Base-by-base conservation (phyloP, 2,888 invertebrate species). In the Dasypogon diadema region DNA sequence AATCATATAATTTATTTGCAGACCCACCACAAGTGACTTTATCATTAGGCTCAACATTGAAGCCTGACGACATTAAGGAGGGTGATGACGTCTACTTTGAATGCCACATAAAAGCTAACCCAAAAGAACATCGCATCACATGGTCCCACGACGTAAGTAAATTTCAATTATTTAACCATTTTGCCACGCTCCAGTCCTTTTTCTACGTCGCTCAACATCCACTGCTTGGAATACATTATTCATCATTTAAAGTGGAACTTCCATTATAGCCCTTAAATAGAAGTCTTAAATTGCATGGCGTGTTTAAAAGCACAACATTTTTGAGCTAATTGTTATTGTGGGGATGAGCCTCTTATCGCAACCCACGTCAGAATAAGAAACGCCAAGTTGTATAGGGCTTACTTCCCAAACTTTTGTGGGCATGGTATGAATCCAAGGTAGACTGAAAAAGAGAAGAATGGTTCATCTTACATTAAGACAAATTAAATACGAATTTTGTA, bases 31-130 rank as follows among this genome's bases (percentile, higher is more conserved):
- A 90, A 85, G 92, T 93, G 80, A 88, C 89, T 77, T 87, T 93
- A 79, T 90, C 91, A 81, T 87, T 93, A 80, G 93, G 93, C 79
- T 92, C 90, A 82, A 92, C 92, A 55, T 87, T 93, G 80, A 92
- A 92, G 81, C 90, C 92, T 55, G 90, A 92, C 81, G 91, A 92
- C 83, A 93, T 93, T 81, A 93, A 93, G 83, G 92, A 93, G 85
- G 92, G 92, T 78, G 93, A 92, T 82, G 93, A 93, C 83, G 92
- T 92, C 74, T 93, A 93, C 86, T 93, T 93, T 83, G 93, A 93
- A 85, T 93, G 93, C 85, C 91, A 91, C 86, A 92, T 93, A 81
- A 89, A 90, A 81, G 92, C 93, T 72, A 92, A 92, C 86, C 93
- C 93, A 55, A 90, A 90, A 82, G 91, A 92, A 82, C 91, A 91